Percentiles rank a stretch among this genome's conserved stretches.
These are phyloP conservation scores for Chrysolina americana DNA, from an alignment of 2,888 invertebrate genomes.

Conservation along the genomic window DNA sequence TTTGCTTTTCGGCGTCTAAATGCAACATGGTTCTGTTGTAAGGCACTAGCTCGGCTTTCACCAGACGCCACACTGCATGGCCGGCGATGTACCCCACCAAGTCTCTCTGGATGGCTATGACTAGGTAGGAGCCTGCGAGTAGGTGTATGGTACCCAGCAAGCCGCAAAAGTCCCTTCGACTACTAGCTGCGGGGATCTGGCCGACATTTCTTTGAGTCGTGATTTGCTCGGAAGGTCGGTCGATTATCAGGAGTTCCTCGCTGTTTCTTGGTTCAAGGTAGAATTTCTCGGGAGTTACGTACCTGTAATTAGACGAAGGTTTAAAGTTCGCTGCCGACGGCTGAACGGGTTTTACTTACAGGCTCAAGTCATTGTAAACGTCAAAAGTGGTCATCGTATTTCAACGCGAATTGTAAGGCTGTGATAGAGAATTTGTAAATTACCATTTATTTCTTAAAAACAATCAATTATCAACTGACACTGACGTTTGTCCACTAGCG, in stretches of 20 bases:
- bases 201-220: constrained; percentile 68
- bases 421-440: too few relatives aligned
- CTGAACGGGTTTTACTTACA: constrained; percentile 53
- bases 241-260: constrained; percentile 86
- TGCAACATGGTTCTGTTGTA: constrained; percentile 89
- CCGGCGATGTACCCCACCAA: constrained; percentile 86
- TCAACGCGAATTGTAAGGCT: not conserved
- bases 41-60: constrained; percentile 87
- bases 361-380: constrained; percentile 60
- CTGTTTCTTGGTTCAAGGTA: constrained; percentile 86
- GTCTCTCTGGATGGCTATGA: constrained; percentile 89
- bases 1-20: constrained; percentile 85
- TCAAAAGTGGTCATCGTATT: constrained; percentile 56
- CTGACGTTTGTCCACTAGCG: too few relatives aligned
- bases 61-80: constrained; percentile 84
- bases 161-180: constrained; percentile 83
- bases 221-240: constrained; percentile 75
- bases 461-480: not conserved
- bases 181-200: constrained; percentile 76
- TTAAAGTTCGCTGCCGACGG: constrained; percentile 44
- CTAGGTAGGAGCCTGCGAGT: constrained; percentile 88
- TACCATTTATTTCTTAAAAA: constrained; percentile 2
- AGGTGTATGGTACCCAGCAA: constrained; percentile 89
- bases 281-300: constrained; percentile 91
- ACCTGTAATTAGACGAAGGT: constrained; percentile 72